Evolutionary conservation across 2,797 vertebrate genomes (phyloP), one percentile per base, ranked within the genome.

Genomic region (Takifugu rubripes): DNA sequence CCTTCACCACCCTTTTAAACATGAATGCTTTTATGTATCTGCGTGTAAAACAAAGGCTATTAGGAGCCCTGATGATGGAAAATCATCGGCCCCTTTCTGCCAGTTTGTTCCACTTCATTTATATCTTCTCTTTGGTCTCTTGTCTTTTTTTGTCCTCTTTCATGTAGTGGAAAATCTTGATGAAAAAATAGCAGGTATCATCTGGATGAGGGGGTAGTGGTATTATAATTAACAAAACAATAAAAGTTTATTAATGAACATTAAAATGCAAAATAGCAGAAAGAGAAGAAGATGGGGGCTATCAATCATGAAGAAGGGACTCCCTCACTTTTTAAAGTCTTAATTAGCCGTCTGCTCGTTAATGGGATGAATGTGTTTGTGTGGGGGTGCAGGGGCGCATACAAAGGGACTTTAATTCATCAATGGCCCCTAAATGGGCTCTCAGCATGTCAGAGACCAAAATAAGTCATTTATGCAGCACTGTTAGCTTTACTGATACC

Each of bases 211-310:
- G 93, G 84, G 86, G 85, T 84, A 83, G 53, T 80, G 83, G 91
- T 91, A 91, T 94, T 94, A 93, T 96, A 95, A 96, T 97, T 96
- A 96, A 94, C 93, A 93, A 93, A 97, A 96, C 93, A 94, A 98
- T 98, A 96, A 98, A 97, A 96, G 93, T 96, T 96, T 97, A 98
- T 96, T 97, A 96, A 96, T 96, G 93, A 95, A 94, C 94, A 96
- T 98, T 97, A 97, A 97, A 97, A 95, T 95, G 93, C 90, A 90
- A 94, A 96, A 94, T 87, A 93, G 94, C 92, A 91, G 92, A 91
- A 93, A 93, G 91, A 92, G 76, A 81, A 77, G 79, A 81, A 31
- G 55, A 60, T 73, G 62, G 92, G 91, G 91, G 82, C 93, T 91
- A 95, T 95, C 93, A 95, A 92, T 95, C 93, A 94, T 73, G 79